Percentiles rank a stretch among this genome's conserved stretches.
Conservation (phyloP, 1,140 invertebrate species). For the Drosophila insularis region DNA sequence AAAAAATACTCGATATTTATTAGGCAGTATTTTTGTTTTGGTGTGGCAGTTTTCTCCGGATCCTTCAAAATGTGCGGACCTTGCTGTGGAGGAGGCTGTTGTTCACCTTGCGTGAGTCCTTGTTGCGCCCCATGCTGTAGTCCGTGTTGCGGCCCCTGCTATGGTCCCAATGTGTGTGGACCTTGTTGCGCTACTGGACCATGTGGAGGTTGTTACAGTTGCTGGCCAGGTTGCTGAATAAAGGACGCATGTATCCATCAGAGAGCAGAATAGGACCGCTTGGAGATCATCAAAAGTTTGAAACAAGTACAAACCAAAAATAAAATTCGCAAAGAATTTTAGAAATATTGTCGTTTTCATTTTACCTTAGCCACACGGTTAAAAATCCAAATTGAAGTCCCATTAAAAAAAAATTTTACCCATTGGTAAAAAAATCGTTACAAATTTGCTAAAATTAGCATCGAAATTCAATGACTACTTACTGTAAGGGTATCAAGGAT, state of each 20-base stretch:
- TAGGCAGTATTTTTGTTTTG: neutral
- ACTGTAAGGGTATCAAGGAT: neutral
- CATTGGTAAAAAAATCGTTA: too few relatives aligned
- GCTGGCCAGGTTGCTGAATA: constrained; percentile 11
- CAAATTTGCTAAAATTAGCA: too few relatives aligned
- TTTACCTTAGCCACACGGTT: too few relatives aligned
- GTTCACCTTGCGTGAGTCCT: constrained; percentile 19
- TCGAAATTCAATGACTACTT: too few relatives aligned
- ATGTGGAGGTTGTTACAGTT: constrained; percentile 18
- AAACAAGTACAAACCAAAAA: neutral
- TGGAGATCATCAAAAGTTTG: constrained; percentile 7
- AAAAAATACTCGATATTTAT: neutral
- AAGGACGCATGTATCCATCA: neutral
- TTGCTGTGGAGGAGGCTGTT: constrained; percentile 27
- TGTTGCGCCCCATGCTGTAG: constrained; percentile 16
- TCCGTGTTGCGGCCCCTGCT: constrained; percentile 31
- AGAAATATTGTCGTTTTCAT: too few relatives aligned
- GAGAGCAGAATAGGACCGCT: neutral
- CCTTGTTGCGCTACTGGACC: constrained; percentile 24
- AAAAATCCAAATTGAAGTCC: too few relatives aligned
- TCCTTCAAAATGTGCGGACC: constrained; percentile 40
- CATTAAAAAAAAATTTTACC: too few relatives aligned
- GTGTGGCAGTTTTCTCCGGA: constrained; percentile 15
- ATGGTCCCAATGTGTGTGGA: constrained; percentile 26
- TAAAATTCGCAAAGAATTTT: neutral